Evolutionary conservation across 1,140 invertebrate genomes (phyloP).

Genomic region (Drosophila seguyi): DNA sequence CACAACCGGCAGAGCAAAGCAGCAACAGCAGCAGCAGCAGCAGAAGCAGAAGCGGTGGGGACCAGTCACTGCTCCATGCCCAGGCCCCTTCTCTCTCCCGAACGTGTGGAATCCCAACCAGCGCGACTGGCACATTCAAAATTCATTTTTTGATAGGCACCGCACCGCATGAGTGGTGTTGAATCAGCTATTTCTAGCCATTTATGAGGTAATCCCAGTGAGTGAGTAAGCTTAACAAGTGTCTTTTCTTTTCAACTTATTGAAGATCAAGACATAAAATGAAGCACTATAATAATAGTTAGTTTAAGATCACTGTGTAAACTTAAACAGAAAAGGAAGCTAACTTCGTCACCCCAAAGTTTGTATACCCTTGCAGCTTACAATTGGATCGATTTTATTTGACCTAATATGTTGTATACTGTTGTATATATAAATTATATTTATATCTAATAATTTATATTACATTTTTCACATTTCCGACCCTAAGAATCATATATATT

Average conservation of each 20-base stretch:
- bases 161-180: constrained; percentile 10
- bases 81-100: not conserved
- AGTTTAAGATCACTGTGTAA: not conserved
- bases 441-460: no score
- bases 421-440: no score
- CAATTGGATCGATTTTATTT: no score
- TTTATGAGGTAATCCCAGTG: not conserved
- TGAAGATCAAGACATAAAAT: not conserved
- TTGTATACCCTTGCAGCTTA: no score
- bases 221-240: not conserved
- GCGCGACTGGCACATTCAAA: constrained; percentile 52
- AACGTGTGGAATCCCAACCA: constrained; percentile 52
- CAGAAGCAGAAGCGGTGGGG: constrained; percentile 3
- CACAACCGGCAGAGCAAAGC: constrained; percentile 28
- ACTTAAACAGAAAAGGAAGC: no score
- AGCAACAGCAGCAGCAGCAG: not conserved
- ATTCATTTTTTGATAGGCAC: constrained; percentile 38
- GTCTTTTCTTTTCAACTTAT: not conserved
- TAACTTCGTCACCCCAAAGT: no score
- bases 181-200: constrained; percentile 20
- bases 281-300: no score
- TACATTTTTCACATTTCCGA: no score
- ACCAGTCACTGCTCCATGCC: not conserved
- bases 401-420: no score
- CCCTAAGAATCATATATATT: no score